Percentiles rank a stretch among this genome's conserved stretches.
phyloP scores from a whole-genome alignment of 92 coral and sea anemone genomes.

The Epizoanthus scotinus region DNA sequence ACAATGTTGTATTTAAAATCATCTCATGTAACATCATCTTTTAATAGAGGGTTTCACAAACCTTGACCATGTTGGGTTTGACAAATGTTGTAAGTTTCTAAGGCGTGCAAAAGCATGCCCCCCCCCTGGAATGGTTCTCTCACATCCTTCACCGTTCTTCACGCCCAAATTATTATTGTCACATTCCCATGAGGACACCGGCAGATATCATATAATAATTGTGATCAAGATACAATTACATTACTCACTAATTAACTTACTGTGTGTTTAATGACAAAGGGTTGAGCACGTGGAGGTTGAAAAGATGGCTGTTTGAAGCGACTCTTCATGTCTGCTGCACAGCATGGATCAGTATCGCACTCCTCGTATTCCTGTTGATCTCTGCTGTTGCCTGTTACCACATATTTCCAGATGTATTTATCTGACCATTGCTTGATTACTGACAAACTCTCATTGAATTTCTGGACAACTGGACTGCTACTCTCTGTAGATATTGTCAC shows the following conservation, averaged over 20 bases:
- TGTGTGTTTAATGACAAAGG: background rate
- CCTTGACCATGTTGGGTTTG: too few species aligned
- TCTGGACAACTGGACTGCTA: conserved; percentile 30
- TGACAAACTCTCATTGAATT: conserved; percentile 25
- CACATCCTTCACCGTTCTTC: too few species aligned
- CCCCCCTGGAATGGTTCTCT: too few species aligned
- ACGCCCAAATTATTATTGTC: too few species aligned
- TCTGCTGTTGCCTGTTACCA: conserved; percentile 37
- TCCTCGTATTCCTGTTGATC: background rate
- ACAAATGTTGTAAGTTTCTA: too few species aligned
- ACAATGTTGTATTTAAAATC: too few species aligned
- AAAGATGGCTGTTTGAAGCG: conserved; percentile 18
- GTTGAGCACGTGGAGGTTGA: background rate
- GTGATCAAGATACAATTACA: background rate
- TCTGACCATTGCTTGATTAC: conserved; percentile 59
- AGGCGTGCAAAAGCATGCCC: too few species aligned
- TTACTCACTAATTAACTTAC: background rate
- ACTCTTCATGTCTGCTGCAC: conserved; percentile 32
- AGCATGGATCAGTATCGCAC: background rate
- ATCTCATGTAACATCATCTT: too few species aligned
- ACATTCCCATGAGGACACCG: too few species aligned
- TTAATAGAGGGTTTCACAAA: too few species aligned
- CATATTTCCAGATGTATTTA: conserved; percentile 62
- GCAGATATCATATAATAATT: background rate
- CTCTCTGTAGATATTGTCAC: conserved; percentile 3